Evolutionary conservation across 2,113 vertebrate genomes (phyloP).

Genomic region (Syrmaticus mikado): DNA sequence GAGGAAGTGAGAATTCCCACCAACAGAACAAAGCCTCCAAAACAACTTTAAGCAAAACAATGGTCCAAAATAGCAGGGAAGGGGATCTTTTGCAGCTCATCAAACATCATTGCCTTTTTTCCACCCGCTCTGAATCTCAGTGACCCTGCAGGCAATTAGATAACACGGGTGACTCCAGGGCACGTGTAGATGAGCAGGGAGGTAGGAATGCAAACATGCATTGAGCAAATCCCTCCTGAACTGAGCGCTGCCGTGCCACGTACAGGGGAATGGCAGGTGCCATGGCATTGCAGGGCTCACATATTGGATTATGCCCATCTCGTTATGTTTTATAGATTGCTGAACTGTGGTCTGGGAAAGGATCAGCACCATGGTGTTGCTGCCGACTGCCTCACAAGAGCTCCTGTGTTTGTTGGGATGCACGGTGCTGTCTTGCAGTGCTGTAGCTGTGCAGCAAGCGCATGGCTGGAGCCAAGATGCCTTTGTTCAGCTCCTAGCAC

Average conservation of each 20-base stretch:
- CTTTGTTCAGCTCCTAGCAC: slow-evolving; percentile 20
- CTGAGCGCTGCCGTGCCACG: accelerated
- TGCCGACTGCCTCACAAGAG: not conserved
- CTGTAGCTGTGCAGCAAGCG: not conserved
- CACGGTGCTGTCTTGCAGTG: not conserved
- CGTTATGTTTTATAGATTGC: accelerated
- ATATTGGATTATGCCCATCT: not conserved
- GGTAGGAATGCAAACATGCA: not conserved
- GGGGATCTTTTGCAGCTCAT: not conserved
- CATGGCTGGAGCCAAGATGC: accelerated
- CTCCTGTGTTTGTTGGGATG: accelerated
- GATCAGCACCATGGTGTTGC: not conserved
- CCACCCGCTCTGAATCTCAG: not conserved
- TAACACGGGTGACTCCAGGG: not conserved
- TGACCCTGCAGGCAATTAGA: not conserved
- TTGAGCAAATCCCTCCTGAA: not conserved
- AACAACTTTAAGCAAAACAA: not conserved
- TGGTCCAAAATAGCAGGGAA: not conserved
- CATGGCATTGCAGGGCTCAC: not conserved
- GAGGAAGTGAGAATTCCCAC: not conserved
- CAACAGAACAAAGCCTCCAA: not conserved
- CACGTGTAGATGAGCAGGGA: not conserved
- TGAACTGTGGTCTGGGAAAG: accelerated
- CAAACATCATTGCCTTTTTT: not conserved
- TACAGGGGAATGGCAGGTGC: accelerated